These are phyloP conservation scores for Prionace glauca DNA, from an alignment of 2,797 vertebrate genomes.

Conservation along the genomic window DNA sequence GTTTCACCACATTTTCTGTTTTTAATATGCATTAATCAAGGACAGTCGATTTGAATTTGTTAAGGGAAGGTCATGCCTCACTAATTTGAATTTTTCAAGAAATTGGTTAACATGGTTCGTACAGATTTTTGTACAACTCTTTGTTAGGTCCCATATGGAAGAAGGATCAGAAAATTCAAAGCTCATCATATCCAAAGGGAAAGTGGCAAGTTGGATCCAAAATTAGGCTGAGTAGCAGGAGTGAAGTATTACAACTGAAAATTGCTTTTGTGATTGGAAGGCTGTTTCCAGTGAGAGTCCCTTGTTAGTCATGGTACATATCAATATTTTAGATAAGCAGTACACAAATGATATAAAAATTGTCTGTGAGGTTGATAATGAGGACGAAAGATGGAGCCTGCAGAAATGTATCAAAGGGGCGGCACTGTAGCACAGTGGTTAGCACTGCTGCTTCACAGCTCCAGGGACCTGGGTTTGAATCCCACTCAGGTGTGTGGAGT, in stretches of 20 bases:
- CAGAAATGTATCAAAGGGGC: not conserved
- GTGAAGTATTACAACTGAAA: not conserved
- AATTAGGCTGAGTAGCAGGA: not conserved
- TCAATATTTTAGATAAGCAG: not conserved
- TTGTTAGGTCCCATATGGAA: too few species aligned
- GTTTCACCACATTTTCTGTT: too few species aligned
- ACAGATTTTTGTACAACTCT: too few species aligned
- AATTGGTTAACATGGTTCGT: too few species aligned
- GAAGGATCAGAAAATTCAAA: not conserved
- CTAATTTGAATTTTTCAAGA: too few species aligned
- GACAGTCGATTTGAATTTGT: too few species aligned
- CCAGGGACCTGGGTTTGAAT: too few species aligned
- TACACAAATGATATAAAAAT: not conserved
- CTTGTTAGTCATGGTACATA: not conserved
- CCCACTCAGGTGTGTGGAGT: too few species aligned
- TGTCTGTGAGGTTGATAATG: not conserved
- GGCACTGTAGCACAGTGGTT: too few species aligned
- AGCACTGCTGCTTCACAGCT: too few species aligned
- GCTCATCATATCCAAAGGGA: not conserved
- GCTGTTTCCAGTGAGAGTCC: not conserved
- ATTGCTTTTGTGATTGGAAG: not conserved
- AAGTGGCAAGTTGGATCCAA: not conserved
- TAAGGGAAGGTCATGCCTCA: too few species aligned
- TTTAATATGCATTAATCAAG: too few species aligned
- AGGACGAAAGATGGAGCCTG: not conserved